Evolutionary conservation across 2,113 vertebrate species (phyloP), one percentile per base, ranked within the genome.

Genomic region (Scatophagus argus): DNA sequence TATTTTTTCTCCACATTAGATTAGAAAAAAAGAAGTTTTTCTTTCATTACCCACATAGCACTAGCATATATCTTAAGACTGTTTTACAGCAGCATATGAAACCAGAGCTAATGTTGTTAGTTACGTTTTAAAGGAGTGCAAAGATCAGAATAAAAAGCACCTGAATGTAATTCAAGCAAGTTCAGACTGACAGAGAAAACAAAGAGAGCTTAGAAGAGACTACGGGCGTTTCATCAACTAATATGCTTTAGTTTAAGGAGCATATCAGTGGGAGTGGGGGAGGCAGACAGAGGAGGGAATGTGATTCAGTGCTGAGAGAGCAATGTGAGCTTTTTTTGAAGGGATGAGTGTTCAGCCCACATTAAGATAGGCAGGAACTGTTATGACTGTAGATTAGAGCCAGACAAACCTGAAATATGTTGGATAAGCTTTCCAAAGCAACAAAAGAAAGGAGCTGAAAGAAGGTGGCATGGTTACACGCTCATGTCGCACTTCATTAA

Each of bases 241-340:
- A 78, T 51, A 71, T 31, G 67, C 62, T 52, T 74, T 12, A 34
- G 67, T 58, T 79, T 56, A 77, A 64, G 79, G 51, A 56, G 58
- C 21, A 38, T 29, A 43, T 70, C 55, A 74, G 78, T 14, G 51
- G 21, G 34, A 60, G 79, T 82, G 87, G 86, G 81, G 88, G 86
- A 90, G 86, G 76, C 73, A 83, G 81, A 90, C 81, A 78, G 75
- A 71, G 81, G 75, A 88, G 77, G 66, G 77, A 80, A 64, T 38
- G 85, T 83, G 82, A 88, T 82, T 84, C 81, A 86, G 55, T 59
- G 70, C 74, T 56, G 12, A 62, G 72, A 79, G 56, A 84, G 72
- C 49, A 64, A 85, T 85, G 65, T 52, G 47, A 81, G 82, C 69
- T 70, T 55, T 76, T 82, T 68, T 36, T 81, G 56, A 69, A 64